Base-by-base conservation (phyloP, 2,888 invertebrate genomes). In the Conistra vaccinii region DNA sequence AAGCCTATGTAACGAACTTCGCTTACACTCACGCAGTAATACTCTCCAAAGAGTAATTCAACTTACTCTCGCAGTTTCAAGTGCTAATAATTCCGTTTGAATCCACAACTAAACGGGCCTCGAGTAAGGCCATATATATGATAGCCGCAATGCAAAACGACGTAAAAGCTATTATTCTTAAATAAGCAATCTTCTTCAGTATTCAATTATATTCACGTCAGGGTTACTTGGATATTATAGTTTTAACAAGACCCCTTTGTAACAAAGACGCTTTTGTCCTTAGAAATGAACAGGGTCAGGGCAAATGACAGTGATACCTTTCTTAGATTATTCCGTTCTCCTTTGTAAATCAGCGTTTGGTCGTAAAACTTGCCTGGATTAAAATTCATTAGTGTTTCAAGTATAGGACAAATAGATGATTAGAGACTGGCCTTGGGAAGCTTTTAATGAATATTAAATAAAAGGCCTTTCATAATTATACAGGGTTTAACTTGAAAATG, bases 231-330 rank as follows among this genome's bases (percentile, higher is more conserved):
- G 58, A 57, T 69, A 84, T 84, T 39, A 84, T 81, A 85, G 81
- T 82, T 84, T 80, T 68, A 85, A 76, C 72, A 70, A 70, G 81
- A 76, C 29, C 61, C 82, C 61, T 83, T 83, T 85, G 82, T 70
- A 12, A 83, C 77, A 85, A 73, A 83, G 81, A 70, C 32, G 77
- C 77, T 61, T 84, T 83, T 83, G 82, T 83, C 61, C 65, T 76
- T 57, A 53, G 62, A 70, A 77, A 69, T 85, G 73, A 81, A 71
- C 78, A 73, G 48, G 60, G 81, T 69, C 69, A 66, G 26, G 51
- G 67, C 60, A 76, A 85, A 81, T 81, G 82, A 71, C 78, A 74
- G 78, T 35, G 82, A 69, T 74, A 71, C 65, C 73, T 81, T 74
- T 39, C 78, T 60, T n/a, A 85, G 82, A 78, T 78, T 78, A 78